Conservation (phyloP, 2,888 invertebrate genomes). For the Alsophila aescularia region DNA sequence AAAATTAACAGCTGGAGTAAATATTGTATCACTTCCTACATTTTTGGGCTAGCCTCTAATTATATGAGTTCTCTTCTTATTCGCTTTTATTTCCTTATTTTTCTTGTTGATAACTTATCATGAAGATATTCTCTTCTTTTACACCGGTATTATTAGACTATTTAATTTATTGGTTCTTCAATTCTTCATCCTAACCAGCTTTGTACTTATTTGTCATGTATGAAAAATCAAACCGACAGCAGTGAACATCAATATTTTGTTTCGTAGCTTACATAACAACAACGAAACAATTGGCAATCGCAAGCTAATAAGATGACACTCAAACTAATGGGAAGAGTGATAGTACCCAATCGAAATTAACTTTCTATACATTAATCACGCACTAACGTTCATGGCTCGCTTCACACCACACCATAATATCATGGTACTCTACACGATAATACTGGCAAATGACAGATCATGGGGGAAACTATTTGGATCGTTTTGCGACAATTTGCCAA, state of each 20-base stretch:
- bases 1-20: too few relatives aligned
- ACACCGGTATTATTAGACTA: too few relatives aligned
- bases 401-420: constrained; percentile 66
- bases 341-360: constrained; percentile 58
- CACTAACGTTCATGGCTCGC: constrained; percentile 65
- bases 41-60: too few relatives aligned
- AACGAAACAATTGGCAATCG: constrained; percentile 20
- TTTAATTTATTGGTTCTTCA: too few relatives aligned
- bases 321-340: constrained; percentile 46
- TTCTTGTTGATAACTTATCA: too few relatives aligned
- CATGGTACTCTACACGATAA: constrained; percentile 64
- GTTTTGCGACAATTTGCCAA: constrained; percentile 54
- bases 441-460: constrained; percentile 59
- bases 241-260: not conserved
- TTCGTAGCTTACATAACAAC: constrained; percentile 10
- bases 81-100: too few relatives aligned
- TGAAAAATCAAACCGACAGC: not conserved
- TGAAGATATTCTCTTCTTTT: too few relatives aligned
- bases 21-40: too few relatives aligned
- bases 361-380: constrained; percentile 79
- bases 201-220: not conserved
- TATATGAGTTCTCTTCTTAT: too few relatives aligned
- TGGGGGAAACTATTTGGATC: constrained; percentile 49
- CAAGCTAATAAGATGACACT: constrained; percentile 46
- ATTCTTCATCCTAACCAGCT: too few relatives aligned